Conservation (phyloP, 2,888 invertebrate genomes). For the Acronicta psi region DNA sequence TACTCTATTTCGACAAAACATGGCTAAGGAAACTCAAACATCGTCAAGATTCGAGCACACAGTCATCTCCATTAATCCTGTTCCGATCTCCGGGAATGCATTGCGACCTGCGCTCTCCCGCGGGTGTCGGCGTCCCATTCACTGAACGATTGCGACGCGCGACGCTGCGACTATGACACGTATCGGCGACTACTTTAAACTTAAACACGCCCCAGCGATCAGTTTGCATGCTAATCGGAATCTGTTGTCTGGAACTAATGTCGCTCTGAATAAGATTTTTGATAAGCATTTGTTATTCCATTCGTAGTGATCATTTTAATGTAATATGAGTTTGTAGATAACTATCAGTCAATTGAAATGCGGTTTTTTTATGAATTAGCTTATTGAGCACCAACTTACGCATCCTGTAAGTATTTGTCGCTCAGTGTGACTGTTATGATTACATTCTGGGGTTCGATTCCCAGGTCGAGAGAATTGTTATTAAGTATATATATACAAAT, state of each 20-base stretch:
- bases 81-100: constrained; percentile 51
- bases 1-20: no score
- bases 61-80: constrained; percentile 43
- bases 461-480: no score
- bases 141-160: constrained; percentile 21
- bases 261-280: constrained; percentile 39
- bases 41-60: not conserved
- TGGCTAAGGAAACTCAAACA: not conserved
- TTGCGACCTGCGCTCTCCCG: constrained; percentile 47
- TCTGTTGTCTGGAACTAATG: constrained; percentile 26
- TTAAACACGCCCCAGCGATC: constrained; percentile 34
- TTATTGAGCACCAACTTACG: no score
- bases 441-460: no score
- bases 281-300: constrained; percentile 38
- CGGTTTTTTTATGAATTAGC: no score
- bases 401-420: no score
- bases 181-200: constrained; percentile 33
- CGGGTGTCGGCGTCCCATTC: constrained; percentile 46
- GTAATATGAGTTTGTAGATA: not conserved
- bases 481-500: no score
- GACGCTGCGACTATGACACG: constrained; percentile 20
- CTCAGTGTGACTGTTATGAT: no score
- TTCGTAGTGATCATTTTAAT: constrained; percentile 38
- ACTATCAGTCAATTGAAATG: not conserved
- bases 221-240: constrained; percentile 44